phyloP scores from a whole-genome alignment of 2,888 invertebrate genomes.

The Hydroisotoma schaefferi region DNA sequence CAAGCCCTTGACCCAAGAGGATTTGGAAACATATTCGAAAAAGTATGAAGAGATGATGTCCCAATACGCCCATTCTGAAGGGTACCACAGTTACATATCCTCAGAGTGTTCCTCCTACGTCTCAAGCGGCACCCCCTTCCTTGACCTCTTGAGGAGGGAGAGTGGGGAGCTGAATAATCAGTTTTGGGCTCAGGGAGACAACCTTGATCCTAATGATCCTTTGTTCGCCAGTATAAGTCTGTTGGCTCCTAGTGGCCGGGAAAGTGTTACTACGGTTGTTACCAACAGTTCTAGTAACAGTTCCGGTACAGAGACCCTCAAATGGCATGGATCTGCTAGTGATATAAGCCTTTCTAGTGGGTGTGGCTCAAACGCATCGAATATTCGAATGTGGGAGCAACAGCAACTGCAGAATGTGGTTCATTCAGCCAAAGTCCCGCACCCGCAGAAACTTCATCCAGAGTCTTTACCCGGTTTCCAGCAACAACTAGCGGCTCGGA shows the following conservation, averaged over 20 bases:
- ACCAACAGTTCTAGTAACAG: constrained; percentile 60
- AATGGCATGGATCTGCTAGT: constrained; percentile 74
- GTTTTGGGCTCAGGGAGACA: constrained; percentile 28
- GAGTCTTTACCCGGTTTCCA: constrained; percentile 63
- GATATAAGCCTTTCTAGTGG: constrained; percentile 62
- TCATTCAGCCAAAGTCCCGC: constrained; percentile 71
- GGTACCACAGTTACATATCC: constrained; percentile 75
- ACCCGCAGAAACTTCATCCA: constrained; percentile 72
- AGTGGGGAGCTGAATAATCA: constrained; percentile 50
- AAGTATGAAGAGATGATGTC: constrained; percentile 55
- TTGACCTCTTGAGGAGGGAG: constrained; percentile 64
- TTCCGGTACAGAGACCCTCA: constrained; percentile 68
- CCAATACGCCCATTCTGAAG: constrained; percentile 70
- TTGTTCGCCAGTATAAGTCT: constrained; percentile 36
- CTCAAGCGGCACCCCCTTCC: constrained; percentile 63
- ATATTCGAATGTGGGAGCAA: constrained; percentile 41
- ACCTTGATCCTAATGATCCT: constrained; percentile 41
- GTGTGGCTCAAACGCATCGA: constrained; percentile 12
- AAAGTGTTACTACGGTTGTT: constrained; percentile 59
- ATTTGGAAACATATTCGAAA: constrained; percentile 67
- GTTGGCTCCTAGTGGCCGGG: constrained; percentile 53
- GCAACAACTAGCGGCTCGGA: constrained; percentile 33
- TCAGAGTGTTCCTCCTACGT: constrained; percentile 60
- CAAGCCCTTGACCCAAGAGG: constrained; percentile 60
- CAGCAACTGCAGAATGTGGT: constrained; percentile 58